phyloP scores from a whole-genome alignment of 2,113 vertebrate species.

The Myodes glareolus region DNA sequence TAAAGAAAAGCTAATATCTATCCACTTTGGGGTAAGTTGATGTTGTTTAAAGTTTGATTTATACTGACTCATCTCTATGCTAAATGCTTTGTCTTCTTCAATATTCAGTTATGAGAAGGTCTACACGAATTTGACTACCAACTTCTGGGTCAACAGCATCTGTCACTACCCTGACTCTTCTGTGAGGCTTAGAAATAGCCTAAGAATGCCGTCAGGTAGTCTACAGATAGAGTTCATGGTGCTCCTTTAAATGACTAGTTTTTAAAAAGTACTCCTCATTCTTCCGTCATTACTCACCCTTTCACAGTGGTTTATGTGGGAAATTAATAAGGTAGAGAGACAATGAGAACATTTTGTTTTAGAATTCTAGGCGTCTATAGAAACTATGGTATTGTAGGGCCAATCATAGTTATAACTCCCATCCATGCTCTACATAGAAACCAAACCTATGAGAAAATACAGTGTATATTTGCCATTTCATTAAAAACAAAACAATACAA shows the following conservation, averaged over 20 bases:
- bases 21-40: background rate
- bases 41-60: background rate
- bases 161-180: background rate
- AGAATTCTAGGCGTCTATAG: background rate
- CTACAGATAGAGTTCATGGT: background rate
- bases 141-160: background rate
- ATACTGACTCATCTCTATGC: background rate
- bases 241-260: background rate
- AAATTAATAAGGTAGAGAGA: background rate
- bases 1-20: background rate
- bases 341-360: background rate
- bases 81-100: slow-evolving; percentile 32
- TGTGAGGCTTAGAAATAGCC: background rate
- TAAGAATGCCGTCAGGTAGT: background rate
- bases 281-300: background rate
- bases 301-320: background rate
- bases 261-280: background rate
- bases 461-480: background rate
- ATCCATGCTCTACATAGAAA: accelerated
- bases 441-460: background rate
- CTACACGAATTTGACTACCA: background rate
- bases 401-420: background rate
- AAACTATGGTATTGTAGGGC: background rate
- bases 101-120: background rate
- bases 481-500: background rate